Evolutionary conservation across 1,140 invertebrate species (phyloP).

Genomic region (Magallana angulata): DNA sequence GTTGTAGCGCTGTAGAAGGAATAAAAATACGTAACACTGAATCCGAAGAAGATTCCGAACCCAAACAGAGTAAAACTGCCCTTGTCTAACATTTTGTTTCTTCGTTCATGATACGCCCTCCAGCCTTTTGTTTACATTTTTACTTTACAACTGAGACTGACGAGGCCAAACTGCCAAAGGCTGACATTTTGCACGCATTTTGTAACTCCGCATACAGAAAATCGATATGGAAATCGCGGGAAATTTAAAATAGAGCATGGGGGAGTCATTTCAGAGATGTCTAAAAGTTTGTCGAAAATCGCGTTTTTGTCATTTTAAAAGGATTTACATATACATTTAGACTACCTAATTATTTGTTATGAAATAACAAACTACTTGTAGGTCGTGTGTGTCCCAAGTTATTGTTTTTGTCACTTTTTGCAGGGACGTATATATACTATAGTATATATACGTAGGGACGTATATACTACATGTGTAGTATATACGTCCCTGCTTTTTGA

Average conservation of each 20-base stretch:
- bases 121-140: constrained; percentile 22
- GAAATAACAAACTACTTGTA: no score
- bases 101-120: neutral
- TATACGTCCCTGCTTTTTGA: no score
- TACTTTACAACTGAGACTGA: constrained; percentile 19
- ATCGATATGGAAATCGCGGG: neutral
- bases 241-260: neutral
- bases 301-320: no score
- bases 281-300: no score
- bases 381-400: no score
- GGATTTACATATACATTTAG: no score
- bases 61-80: constrained; percentile 57
- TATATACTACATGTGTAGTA: no score
- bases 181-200: neutral
- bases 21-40: constrained; percentile 61
- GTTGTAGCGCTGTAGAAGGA: neutral
- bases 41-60: constrained; percentile 61
- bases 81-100: constrained; percentile 1
- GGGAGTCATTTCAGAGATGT: no score
- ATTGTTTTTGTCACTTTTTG: no score
- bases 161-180: constrained; percentile 2
- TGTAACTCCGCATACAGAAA: neutral
- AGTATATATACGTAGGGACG: no score
- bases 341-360: no score
- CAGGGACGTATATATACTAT: no score